Conservation (phyloP, 2,888 invertebrate species). For the Eulithis prunata region DNA sequence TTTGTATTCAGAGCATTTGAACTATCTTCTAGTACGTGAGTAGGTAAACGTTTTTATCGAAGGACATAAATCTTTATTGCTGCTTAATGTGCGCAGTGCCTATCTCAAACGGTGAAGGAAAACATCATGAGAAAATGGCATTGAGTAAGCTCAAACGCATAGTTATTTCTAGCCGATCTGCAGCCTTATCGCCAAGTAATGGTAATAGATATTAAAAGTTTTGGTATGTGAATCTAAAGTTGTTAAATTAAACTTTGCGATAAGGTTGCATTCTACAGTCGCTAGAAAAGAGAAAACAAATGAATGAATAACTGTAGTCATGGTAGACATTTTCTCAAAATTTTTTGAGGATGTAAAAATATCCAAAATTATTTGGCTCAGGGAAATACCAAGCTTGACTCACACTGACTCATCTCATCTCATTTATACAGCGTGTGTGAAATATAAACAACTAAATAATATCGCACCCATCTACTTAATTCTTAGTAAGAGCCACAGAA, state of each 20-base stretch:
- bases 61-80: constrained; percentile 10
- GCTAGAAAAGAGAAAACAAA: too few species aligned
- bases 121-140: neutral
- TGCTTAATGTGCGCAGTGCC: constrained; percentile 1
- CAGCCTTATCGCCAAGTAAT: too few species aligned
- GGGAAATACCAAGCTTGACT: constrained; percentile 17
- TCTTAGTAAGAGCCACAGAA: constrained; percentile 23
- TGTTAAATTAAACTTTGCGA: too few species aligned
- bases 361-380: neutral
- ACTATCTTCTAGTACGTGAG: neutral
- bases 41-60: constrained; percentile 5
- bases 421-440: constrained; percentile 2
- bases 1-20: constrained; percentile 13
- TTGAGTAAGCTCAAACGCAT: too few species aligned
- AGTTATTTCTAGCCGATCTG: too few species aligned
- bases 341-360: too few species aligned
- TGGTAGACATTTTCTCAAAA: too few species aligned
- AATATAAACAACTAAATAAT: constrained; percentile 28
- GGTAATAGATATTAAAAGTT: too few species aligned
- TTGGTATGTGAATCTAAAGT: too few species aligned
- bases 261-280: too few species aligned
- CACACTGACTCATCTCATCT: constrained; percentile 12
- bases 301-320: too few species aligned
- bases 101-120: constrained; percentile 4
- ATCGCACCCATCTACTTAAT: constrained; percentile 20